Base-by-base conservation (phyloP, 2,797 vertebrate species). In the Telmatherina bonti region DNA sequence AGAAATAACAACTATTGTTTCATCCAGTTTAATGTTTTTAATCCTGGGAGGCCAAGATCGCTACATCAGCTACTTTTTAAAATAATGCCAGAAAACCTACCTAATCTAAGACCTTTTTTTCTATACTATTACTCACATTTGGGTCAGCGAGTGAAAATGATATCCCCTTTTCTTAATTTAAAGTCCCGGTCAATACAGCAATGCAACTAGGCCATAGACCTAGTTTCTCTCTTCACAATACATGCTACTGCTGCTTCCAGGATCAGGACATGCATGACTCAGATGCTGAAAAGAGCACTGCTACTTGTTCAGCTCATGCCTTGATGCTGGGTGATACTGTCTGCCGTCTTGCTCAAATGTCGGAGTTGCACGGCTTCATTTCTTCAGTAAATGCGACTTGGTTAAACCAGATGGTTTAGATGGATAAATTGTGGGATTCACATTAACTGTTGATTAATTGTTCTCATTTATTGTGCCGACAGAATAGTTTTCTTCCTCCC, bases 381-480 rank as follows among this genome's bases (percentile, higher is more conserved):
- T 68, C 75, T 83, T 82, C 18, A 38, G 67, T 88, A n/a, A 78
- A 88, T 80, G 74, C 80, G 82, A 81, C 85, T 88, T 76, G 81
- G 88, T 89, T 82, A 84, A 91, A 85, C 73, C 73, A 77, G 85
- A 89, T 91, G 89, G 87, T 92, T 91, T 90, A 80, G 88, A 90
- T 88, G 83, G 84, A 91, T 91, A 86, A 89, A 91, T 87, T 80
- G 70, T 76, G 84, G 80, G 78, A 90, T 87, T 90, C 85, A 86
- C 82, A 91, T 94, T 93, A 90, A 92, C 85, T 79, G 69, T 74
- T 94, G 92, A 94, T 94, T 94, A 93, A 94, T 93, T 93, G 88
- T 93, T 88, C 88, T 91, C 83, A 91, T 94, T 93, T 92, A 84
- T 89, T 86, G 89, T 83, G 84, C 61, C 11, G 75, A 85, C 78